Conservation (phyloP, 2,113 vertebrate species). For the Acrocephalus kingi region DNA sequence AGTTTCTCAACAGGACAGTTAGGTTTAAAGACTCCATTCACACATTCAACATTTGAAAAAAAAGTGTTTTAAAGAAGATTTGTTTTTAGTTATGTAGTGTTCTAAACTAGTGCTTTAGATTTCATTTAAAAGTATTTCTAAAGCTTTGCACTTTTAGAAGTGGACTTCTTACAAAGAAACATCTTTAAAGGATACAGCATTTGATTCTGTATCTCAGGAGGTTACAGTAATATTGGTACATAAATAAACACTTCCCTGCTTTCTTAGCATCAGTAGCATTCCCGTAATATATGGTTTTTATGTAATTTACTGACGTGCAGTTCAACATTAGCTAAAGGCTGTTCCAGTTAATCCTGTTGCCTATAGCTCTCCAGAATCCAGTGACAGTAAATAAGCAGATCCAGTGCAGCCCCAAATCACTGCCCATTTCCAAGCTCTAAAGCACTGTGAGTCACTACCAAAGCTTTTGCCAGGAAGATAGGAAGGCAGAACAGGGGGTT, state of each 20-base stretch:
- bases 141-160: background rate
- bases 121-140: background rate
- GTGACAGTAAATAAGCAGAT: too few relatives aligned
- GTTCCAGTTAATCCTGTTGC: background rate
- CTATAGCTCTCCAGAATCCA: background rate
- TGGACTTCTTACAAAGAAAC: background rate
- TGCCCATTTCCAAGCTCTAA: background rate
- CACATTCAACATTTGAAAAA: background rate
- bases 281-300: background rate
- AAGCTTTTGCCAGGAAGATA: background rate
- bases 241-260: background rate
- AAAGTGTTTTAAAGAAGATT: background rate
- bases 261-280: background rate
- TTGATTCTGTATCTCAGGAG: background rate
- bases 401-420: accelerated
- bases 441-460: accelerated
- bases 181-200: background rate
- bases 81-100: accelerated
- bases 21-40: background rate
- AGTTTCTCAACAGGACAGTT: background rate
- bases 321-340: background rate
- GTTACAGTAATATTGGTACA: background rate
- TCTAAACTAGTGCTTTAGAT: background rate
- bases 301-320: too few relatives aligned
- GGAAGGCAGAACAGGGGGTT: background rate